Base-by-base conservation (phyloP, 2,888 invertebrate genomes). In the Auanema sp. region DNA sequence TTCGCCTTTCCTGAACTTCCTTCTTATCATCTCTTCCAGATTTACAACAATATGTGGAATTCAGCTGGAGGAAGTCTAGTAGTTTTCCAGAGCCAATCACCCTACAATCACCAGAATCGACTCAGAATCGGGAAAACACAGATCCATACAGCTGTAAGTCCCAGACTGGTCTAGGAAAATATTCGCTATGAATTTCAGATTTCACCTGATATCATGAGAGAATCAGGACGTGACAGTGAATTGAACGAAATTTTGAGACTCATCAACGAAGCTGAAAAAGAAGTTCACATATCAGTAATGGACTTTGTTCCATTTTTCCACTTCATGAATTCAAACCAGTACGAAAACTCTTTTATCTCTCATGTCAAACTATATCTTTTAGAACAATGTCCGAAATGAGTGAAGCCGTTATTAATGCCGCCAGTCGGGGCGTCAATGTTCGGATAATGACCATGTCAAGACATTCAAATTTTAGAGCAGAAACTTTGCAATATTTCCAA, bases 261-360 rank as follows among this genome's bases (percentile, higher is more conserved):
- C n/a, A 53, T 53, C 24, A 33, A 53, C 24, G 23, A 53, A 23
- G 53, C 53, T 11, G 53, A 53, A 8, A 24, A 53, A 24, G 33
- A 53, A 53, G 25, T 53, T 10, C 25, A 53, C 25, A 53, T 53
- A 25, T 53, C 53, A 1, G 53, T 53, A n/a, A 53, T 53, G 53
- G 53, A 53, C 33, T 53, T 53, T 24, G 21, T 53, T 10, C 53
- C 53, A 12, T 53, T 53, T 24, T 53, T 24, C 53, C 18, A 23
- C 10, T 53, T 53, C 33, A 16, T 16, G 25, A 53, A 24, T 4
- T 24, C 53, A 18, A 53, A 23, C 16, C 3, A 47, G 47, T 47
- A 10, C 3, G 47, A 18, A 6, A 18, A 10, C 6, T 11, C 12
- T 18, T 16, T 33, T 3, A 33, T 5, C 33, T 33, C 8, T 5